Evolutionary conservation across 2,113 vertebrate genomes (phyloP), one percentile per base, ranked within the genome.

Genomic region (Dicentrarchus labrax): DNA sequence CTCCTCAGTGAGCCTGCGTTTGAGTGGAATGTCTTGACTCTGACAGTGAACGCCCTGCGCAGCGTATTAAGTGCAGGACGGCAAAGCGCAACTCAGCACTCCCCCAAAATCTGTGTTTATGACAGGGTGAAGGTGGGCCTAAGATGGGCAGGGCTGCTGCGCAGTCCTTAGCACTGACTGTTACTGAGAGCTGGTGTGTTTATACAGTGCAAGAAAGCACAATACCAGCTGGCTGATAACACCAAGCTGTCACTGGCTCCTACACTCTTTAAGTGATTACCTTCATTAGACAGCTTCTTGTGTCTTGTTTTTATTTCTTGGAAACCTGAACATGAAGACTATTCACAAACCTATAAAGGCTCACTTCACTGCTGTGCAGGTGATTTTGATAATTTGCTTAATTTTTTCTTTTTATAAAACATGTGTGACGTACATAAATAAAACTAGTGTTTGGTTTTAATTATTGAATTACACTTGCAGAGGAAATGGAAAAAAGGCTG

Each of bases 101-200:
- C 93, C 92, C 86, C 86, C 80, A 82, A 87, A 91, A 83, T 86
- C 56, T 89, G 72, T 92, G 92, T 93, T 93, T 94, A 93, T 85
- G 89, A 86, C 88, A 83, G 80, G 47, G 78, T 64, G 81, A 93
- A 94, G 91, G 92, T 94, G 88, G 89, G 91, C 88, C 70, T 78
- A 72, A 78, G 88, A 79, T 90, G 88, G 89, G 91, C 91, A 80
- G 90, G 88, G 78, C 83, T 73, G 82, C 80, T 73, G 81, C 82
- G 87, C 84, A 93, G 94, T 90, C 91, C 95, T 94, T 93, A 94
- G 95, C 94, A 96, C 94, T 84, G 95, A 84, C 95, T 96, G 96
- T 97, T 96, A 96, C 95, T 92, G 94, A 87, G 90, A 92, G 78
- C 83, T 62, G 71, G 39, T 66, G 86, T 96, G 94, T 96, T 97